Base-by-base conservation (phyloP, 2,888 invertebrate species). In the Hydrotaea diabolus region DNA sequence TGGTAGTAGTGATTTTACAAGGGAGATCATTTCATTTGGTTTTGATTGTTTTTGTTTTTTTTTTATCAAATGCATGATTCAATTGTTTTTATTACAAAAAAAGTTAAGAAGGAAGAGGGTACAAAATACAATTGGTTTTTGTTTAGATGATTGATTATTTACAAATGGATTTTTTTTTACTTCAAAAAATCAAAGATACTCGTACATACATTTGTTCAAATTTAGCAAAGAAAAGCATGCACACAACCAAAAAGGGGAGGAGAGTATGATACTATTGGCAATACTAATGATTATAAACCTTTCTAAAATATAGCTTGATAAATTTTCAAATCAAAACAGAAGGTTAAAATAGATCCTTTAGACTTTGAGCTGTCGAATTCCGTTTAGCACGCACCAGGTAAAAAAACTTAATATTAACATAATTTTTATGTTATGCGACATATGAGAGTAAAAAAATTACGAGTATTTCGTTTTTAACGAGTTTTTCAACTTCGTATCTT, bases 111-210 rank as follows among this genome's bases (percentile, higher is more conserved):
- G 85, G 82, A 85, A 85, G 82, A 69, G 85, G 82, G 85, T 82
- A 85, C 77, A 85, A 85, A 85, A 85, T 85, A 83, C 83, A 86
- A 85, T 81, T 83, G 80, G 72, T 82, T 73, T 78, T 82, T 82
- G 82, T 78, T 59, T 72, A 83, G 81, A 79, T 81, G 81, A 79
- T 76, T 80, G 79, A 80, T 85, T 85, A 85, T 85, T 85, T 85
- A 85, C 85, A 85, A 82, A 85, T 85, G 85, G 77, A 74, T 69
- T 79, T 62, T 53, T 64, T 23, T 79, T 71, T 46, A 43, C 26
- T 26, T 59, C 49, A 49, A n/a, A n/a, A 13, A 49, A 49, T n/a
- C 0, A 49, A 13, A 39, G 9, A 49, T n/a, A n/a, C n/a, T n/a
- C n/a, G n/a, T 43, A 43, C 43, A 43, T 43, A 69, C 66, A 57